Evolutionary conservation across 2,888 invertebrate genomes (phyloP).

Genomic region (Lasiommata megera): DNA sequence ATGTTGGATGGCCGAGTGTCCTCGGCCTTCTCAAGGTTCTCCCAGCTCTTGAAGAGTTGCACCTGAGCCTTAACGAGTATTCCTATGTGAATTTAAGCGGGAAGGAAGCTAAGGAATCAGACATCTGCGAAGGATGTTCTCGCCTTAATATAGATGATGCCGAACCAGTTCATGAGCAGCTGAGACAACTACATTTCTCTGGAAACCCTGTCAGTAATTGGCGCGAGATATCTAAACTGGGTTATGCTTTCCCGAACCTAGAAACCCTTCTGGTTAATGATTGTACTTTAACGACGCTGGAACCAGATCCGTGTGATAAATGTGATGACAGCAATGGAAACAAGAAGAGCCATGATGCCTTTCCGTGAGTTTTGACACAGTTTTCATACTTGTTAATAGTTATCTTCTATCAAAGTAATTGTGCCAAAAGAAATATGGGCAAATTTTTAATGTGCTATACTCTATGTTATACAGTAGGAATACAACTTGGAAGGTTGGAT

Average conservation of each 20-base stretch:
- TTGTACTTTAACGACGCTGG: conserved; percentile 86
- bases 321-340: conserved; percentile 70
- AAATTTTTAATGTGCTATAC: too few species aligned
- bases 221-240: conserved; percentile 91
- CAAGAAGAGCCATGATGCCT: conserved; percentile 83
- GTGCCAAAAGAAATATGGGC: too few species aligned
- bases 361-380: conserved; percentile 65
- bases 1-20: conserved; percentile 92
- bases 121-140: conserved; percentile 66
- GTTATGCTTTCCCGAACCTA: conserved; percentile 91
- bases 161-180: conserved; percentile 82
- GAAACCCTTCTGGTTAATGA: conserved; percentile 93
- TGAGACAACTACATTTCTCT: conserved; percentile 92
- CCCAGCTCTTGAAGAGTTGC: conserved; percentile 93
- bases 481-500: too few species aligned
- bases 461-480: too few species aligned
- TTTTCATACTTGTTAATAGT: background rate
- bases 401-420: too few species aligned
- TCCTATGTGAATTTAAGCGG: conserved; percentile 86
- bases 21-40: conserved; percentile 87
- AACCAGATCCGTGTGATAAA: conserved; percentile 83
- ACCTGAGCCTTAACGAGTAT: conserved; percentile 95
- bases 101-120: conserved; percentile 57
- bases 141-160: conserved; percentile 58
- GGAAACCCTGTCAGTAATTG: conserved; percentile 93